A percentile compares a stretch with the other conserved stretches of the same genome.
Conservation (phyloP, 2,797 vertebrate species). For the Threskiornis aethiopicus region DNA sequence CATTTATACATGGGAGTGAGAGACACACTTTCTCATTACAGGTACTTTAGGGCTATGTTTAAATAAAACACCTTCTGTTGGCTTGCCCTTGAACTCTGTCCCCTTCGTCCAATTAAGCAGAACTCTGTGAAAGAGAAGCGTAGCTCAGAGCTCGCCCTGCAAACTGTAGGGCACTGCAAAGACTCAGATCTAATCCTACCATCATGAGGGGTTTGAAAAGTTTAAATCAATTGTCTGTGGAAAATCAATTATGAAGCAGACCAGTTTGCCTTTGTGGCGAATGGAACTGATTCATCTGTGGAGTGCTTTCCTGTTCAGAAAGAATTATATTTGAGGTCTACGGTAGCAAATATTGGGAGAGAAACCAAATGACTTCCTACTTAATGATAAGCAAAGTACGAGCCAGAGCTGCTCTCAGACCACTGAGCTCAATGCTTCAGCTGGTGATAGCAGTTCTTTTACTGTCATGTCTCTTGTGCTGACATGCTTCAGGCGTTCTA, state of each 20-base stretch:
- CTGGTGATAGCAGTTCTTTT: neutral
- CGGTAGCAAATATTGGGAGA: neutral
- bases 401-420: neutral
- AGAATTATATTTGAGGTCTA: neutral
- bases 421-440: neutral
- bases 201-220: conserved; percentile 55
- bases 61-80: conserved; percentile 65
- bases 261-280: conserved; percentile 26
- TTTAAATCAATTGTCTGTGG: conserved; percentile 59
- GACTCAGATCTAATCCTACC: conserved; percentile 58
- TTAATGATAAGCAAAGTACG: neutral
- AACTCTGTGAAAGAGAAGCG: conserved; percentile 47
- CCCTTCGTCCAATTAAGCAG: conserved; percentile 61
- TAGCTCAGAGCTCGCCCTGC: neutral
- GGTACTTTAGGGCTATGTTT: conserved; percentile 31
- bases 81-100: conserved; percentile 67
- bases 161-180: neutral
- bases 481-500: neutral
- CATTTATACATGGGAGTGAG: neutral
- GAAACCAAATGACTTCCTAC: neutral
- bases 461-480: neutral
- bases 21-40: neutral
- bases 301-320: neutral
- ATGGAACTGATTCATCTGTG: neutral
- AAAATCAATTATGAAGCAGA: conserved; percentile 61